Evolutionary conservation across 2,113 vertebrate species (phyloP).

Genomic region (Marmota flaviventris): DNA sequence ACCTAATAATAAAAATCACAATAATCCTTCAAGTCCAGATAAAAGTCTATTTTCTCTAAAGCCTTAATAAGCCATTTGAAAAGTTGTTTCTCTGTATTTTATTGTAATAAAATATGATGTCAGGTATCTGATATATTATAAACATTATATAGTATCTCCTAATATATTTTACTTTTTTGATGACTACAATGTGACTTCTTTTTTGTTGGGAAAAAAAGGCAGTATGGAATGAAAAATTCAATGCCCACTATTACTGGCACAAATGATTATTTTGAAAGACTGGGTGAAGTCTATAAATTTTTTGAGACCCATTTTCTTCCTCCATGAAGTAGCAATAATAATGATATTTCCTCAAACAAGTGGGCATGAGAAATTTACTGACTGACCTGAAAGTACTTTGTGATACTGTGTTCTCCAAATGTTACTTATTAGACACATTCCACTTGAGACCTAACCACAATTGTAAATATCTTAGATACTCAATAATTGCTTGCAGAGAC

Average conservation of each 20-base stretch:
- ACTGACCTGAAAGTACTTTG: not conserved
- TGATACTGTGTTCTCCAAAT: not conserved
- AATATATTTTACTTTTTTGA: not conserved
- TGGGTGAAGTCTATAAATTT: not conserved
- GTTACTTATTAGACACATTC: not conserved
- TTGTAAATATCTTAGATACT: not conserved
- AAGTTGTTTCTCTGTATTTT: not conserved
- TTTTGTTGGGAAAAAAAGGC: not conserved
- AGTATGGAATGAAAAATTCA: not conserved
- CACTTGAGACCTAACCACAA: not conserved
- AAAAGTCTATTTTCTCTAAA: not conserved
- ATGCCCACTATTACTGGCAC: not conserved
- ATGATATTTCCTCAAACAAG: not conserved
- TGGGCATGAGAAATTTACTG: not conserved
- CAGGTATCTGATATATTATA: not conserved
- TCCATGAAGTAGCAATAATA: not conserved
- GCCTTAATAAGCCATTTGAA: not conserved
- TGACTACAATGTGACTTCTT: not conserved
- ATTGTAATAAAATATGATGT: not conserved
- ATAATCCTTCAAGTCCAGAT: constrained; percentile 6
- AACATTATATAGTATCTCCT: not conserved
- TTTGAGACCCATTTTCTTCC: not conserved
- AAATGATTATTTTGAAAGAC: not conserved
- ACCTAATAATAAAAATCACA: not conserved
- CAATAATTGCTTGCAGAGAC: not conserved